Base-by-base conservation (phyloP, 2,888 invertebrate genomes). In the Autographa pulchrina region DNA sequence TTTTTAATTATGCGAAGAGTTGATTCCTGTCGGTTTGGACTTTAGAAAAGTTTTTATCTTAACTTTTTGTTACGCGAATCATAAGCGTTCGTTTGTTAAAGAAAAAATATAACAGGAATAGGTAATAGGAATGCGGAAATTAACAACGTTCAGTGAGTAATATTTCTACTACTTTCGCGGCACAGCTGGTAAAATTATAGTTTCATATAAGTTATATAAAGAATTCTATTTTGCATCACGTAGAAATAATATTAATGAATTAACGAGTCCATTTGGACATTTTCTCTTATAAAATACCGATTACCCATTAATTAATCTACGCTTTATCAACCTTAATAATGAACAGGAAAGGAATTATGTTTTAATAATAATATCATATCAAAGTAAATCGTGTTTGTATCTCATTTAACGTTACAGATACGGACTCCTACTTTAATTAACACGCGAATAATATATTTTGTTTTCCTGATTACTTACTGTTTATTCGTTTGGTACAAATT, bases 141-240 rank as follows among this genome's bases (percentile, higher is more conserved):
- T 56, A 66, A 74, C 75, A 61, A 72, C 74, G 63, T 72, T 62
- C 62, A 72, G 83, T 82, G 76, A 81, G 83, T 84, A 84, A 72
- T 70, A 16, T 68, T 75, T 70, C 16, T 63, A 54, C 56, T 72
- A 73, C 58, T 69, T 71, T 65, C 62, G 67, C 68, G 77, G 81
- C 85, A 85, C 81, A 75, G 75, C 77, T 79, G 77, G 78, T 74
- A 81, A 78, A 77, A n/a, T n/a, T n/a, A n/a, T n/a, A n/a, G n/a
- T 25, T 25, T 25, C 25, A 25, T 1, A 2, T 25, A 25, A 25
- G 25, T 25, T 25, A 25, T 25, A 25, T 3, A 25, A 25, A 25
- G 25, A 25, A 25, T 25, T 25, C 25, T n/a, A n/a, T n/a, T n/a
- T n/a, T 25, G 25, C 25, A 25, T 25, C 3, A 25, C 25, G 25